A percentile compares a stretch with the other conserved stretches of the same genome.
Conservation (phyloP, 2,888 invertebrate genomes). For the Eurytoma adleriae region DNA sequence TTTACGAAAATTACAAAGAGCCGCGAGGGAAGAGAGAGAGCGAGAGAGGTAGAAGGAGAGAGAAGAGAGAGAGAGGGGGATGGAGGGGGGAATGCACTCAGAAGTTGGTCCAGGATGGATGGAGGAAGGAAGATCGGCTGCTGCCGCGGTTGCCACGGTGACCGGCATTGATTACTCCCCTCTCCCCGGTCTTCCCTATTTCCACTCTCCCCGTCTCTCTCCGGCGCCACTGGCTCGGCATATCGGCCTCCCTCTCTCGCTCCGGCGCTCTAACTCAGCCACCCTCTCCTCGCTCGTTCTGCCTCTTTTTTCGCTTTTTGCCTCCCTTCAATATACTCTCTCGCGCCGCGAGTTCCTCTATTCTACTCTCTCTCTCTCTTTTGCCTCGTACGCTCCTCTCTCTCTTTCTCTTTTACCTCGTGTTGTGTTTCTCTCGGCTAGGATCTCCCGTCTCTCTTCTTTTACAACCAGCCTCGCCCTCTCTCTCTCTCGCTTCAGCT, state of each 20-base stretch:
- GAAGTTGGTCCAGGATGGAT: constrained; percentile 66
- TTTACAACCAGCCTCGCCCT: constrained; percentile 28
- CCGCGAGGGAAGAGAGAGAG: constrained; percentile 23
- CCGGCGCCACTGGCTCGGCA: constrained; percentile 9
- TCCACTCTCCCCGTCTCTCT: constrained; percentile 23
- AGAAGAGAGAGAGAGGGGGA: constrained; percentile 22
- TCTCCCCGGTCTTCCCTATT: constrained; percentile 59
- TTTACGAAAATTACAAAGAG: constrained; percentile 57
- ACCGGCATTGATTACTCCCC: constrained; percentile 75
- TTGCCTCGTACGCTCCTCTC: not conserved
- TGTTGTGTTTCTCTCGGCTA: constrained; percentile 8
- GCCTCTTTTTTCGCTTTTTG: constrained; percentile 34
- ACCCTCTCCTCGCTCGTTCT: constrained; percentile 27
- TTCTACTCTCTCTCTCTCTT: constrained; percentile 13
- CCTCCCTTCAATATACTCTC: constrained; percentile 45
- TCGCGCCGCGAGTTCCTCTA: constrained; percentile 16
- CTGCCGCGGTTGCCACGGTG: constrained; percentile 72
- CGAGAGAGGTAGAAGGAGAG: constrained; percentile 14
- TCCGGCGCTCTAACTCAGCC: constrained; percentile 14
- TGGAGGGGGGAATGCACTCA: constrained; percentile 55
- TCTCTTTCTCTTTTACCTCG: constrained; percentile 10
- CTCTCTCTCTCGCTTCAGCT: constrained; percentile 16
- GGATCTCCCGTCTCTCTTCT: not conserved
- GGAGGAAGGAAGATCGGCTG: constrained; percentile 70
- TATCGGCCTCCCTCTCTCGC: constrained; percentile 15